A percentile compares a stretch with the other conserved stretches of the same genome.
These are phyloP conservation scores for Typhlomys cinereus DNA, from an alignment of 2,113 vertebrate species.

Conservation along the genomic window DNA sequence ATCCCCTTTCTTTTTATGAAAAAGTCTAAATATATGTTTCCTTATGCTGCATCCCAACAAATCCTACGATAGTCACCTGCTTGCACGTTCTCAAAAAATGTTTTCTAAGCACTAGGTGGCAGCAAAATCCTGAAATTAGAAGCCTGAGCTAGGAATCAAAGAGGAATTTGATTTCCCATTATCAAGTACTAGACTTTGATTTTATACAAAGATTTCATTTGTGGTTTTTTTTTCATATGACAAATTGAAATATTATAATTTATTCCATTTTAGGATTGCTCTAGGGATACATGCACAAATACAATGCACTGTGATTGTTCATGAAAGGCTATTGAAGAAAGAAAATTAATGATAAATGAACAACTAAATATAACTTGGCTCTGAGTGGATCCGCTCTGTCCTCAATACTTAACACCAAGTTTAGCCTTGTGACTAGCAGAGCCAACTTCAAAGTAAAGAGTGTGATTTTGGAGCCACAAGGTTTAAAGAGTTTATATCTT, in stretches of 20 bases:
- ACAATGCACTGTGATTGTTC: constrained; percentile 45
- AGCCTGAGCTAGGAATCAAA: not conserved
- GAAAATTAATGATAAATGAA: not conserved
- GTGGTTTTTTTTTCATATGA: constrained; percentile 29
- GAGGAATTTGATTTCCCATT: constrained; percentile 38
- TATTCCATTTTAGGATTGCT: constrained; percentile 29
- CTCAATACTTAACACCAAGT: not conserved
- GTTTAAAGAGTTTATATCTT: not conserved
- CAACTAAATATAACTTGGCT: not conserved
- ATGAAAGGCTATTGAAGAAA: constrained; percentile 28
- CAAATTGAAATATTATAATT: constrained; percentile 25
- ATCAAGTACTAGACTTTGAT: constrained; percentile 18
- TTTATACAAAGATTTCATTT: constrained; percentile 52
- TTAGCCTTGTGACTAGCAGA: not conserved
- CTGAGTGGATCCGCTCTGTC: not conserved
- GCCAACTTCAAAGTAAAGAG: not conserved
- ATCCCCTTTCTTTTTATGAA: not conserved
- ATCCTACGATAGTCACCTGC: not conserved
- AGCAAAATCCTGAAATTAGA: constrained; percentile 63
- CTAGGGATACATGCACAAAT: constrained; percentile 23
- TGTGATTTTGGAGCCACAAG: not conserved
- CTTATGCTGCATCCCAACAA: not conserved
- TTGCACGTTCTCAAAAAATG: not conserved
- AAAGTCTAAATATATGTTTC: not conserved
- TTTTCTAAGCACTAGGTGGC: constrained; percentile 73